Conservation (phyloP, 53 echinoderm and acorn worm species). For the Arbacia lixula region DNA sequence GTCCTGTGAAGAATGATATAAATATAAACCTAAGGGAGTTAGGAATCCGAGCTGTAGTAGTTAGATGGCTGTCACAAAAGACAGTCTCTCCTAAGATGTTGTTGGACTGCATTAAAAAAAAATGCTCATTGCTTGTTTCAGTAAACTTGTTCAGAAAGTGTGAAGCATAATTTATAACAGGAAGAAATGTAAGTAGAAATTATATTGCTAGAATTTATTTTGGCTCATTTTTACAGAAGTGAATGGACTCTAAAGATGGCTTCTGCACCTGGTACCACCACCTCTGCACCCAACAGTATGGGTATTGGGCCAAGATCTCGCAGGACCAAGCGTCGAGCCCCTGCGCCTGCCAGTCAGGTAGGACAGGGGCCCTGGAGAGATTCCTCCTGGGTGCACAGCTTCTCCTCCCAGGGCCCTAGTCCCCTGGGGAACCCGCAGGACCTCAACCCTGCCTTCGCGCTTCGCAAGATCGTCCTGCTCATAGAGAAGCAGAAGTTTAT, state of each 20-base stretch:
- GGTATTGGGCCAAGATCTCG: conserved; percentile 35
- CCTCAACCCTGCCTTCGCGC: conserved; percentile 83
- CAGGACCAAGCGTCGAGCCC: conserved; percentile 41
- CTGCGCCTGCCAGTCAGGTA: conserved; percentile 21
- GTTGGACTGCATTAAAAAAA: too few species aligned
- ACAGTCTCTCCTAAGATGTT: too few species aligned
- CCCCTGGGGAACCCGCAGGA: conserved; percentile 82
- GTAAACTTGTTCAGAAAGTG: too few species aligned
- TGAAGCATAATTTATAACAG: too few species aligned
- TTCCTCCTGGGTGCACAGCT: conserved; percentile 91
- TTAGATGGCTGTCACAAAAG: too few species aligned
- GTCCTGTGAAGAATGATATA: too few species aligned
- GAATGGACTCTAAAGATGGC: neutral
- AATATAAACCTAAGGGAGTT: too few species aligned
- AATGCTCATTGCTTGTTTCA: too few species aligned
- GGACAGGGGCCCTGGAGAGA: conserved; percentile 91
- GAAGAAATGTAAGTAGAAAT: too few species aligned
- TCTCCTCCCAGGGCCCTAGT: conserved; percentile 78
- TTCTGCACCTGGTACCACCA: neutral
- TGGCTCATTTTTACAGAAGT: too few species aligned
- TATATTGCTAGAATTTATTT: too few species aligned
- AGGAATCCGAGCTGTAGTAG: too few species aligned
- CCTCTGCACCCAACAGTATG: conserved; percentile 41
- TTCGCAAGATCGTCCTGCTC: conserved; percentile 79
- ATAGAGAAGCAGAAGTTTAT: conserved; percentile 87